Percentiles rank a stretch among this genome's conserved stretches.
Conservation (phyloP, 2,797 vertebrate species). For the Enteromius afrohamiltoni region DNA sequence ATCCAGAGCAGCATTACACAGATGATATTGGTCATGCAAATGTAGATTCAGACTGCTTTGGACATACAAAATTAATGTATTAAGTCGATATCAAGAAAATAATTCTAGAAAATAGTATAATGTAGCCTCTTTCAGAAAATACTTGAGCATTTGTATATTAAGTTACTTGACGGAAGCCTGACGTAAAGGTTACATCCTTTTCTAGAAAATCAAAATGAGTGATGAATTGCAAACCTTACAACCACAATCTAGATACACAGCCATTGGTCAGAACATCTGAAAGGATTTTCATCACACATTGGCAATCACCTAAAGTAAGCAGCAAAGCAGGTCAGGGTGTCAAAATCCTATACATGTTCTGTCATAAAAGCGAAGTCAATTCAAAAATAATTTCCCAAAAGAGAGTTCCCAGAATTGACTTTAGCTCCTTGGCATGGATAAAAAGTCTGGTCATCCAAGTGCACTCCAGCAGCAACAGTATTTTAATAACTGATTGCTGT, state of each 20-base stretch:
- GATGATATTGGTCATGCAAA: background rate
- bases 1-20: background rate
- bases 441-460: conserved; percentile 22
- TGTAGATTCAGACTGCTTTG: background rate
- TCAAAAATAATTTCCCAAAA: conserved; percentile 23
- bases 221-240: background rate
- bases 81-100: background rate
- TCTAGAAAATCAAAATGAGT: conserved; percentile 20
- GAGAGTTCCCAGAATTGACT: conserved; percentile 24
- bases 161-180: background rate
- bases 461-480: background rate
- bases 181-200: background rate
- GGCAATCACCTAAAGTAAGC: conserved; percentile 16
- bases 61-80: background rate
- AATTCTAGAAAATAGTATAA: background rate
- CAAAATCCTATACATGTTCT: conserved; percentile 14
- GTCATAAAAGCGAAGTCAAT: background rate
- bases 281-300: conserved; percentile 11
- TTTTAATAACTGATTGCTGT: conserved; percentile 49
- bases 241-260: background rate
- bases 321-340: conserved; percentile 34
- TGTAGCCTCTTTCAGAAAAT: background rate
- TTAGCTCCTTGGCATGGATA: conserved; percentile 6
- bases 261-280: conserved; percentile 20
- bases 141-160: background rate